Base-by-base conservation (phyloP, 2,113 vertebrate genomes). In the Gasterosteus nipponicus region DNA sequence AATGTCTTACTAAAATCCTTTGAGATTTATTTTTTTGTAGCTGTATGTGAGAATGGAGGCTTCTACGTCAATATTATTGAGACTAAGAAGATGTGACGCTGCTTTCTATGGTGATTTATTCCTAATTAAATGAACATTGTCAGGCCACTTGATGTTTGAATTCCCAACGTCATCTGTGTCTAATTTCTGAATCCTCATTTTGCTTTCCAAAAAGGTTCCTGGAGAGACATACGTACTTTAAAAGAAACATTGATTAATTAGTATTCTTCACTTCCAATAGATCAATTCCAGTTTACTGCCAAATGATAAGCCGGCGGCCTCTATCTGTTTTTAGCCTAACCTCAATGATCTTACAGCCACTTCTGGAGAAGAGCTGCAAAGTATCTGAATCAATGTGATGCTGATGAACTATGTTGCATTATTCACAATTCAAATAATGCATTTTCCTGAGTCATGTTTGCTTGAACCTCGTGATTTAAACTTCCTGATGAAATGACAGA, bases 181-280 rank as follows among this genome's bases (percentile, higher is more conserved):
- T 62, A 26, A 54, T 69, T n/a, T 12, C 65, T 41, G 61, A 66
- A 38, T 79, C 63, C 56, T 62, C 42, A 22, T 44, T 44, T 14
- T 44, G 14, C 14, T 14, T 44, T 44, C 42, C n/a, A 26, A 5
- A 54, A 54, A 51, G 47, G 47, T n/a, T 51, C 47, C 47, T 51
- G 18, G 2, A 51, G 3, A 10, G 19, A 54, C 11, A n/a, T 5
- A 11, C 12, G 51, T 54, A 53, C 10, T 53, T 26, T 9, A 26
- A 53, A 22, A 11, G 19, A 53, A 10, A 53, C 49, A 53, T 3
- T 16, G 14, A 15, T 46, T 15, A 15, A 15, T 46, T 16, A 5
- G 44, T 46, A 46, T 44, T 44, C 10, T 10, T 42, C 8, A 26
- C 51, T n/a, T 22, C n/a, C 51, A 22, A 3, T 53, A 22, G n/a